Evolutionary conservation across 1,140 invertebrate genomes (phyloP).

Genomic region (Rhyacophila brunnea): DNA sequence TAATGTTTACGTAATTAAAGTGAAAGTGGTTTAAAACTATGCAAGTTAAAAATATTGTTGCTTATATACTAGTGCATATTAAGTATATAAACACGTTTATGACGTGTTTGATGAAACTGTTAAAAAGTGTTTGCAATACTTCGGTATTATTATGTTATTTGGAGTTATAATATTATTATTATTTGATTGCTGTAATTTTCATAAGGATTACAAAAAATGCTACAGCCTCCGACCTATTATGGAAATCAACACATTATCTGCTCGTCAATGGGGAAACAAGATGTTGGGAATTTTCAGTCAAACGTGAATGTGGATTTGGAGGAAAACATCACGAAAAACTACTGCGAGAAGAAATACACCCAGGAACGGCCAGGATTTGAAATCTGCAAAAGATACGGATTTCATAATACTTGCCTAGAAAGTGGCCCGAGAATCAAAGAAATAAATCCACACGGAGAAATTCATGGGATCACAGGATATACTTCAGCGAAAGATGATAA

Average conservation of each 20-base stretch:
- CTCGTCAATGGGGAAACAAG: conserved; percentile 5
- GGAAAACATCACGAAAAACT: not conserved
- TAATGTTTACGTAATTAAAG: no score
- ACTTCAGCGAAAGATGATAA: not conserved
- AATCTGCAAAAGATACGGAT: not conserved
- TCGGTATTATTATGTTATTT: no score
- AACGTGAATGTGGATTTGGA: not conserved
- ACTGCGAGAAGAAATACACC: no score
- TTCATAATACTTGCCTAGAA: not conserved
- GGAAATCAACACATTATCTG: conserved; percentile 31
- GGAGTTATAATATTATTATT: no score
- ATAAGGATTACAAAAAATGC: no score
- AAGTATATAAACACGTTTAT: no score
- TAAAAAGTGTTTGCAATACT: no score
- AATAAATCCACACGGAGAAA: not conserved
- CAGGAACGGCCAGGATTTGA: not conserved
- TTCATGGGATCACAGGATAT: not conserved
- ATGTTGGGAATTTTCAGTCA: not conserved
- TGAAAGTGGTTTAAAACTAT: no score
- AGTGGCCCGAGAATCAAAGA: not conserved
- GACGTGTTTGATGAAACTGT: no score
- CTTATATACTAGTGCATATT: no score
- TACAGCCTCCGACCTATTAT: conserved; percentile 32
- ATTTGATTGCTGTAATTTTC: no score
- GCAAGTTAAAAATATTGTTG: no score